Evolutionary conservation across 2,113 vertebrate species (phyloP).

Genomic region (Aegithalos caudatus): DNA sequence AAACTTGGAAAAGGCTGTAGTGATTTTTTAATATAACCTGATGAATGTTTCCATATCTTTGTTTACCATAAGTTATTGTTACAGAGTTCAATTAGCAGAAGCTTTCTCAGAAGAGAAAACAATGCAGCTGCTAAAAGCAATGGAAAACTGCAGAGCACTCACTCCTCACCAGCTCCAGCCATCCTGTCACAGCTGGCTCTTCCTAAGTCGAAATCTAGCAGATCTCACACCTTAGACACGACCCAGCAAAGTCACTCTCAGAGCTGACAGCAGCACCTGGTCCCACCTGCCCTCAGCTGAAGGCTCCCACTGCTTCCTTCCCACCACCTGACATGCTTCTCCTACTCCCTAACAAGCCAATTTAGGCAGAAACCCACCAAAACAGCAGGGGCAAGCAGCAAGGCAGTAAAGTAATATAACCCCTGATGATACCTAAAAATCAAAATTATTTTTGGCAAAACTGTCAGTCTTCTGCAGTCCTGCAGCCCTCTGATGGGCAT

Average conservation of each 20-base stretch:
- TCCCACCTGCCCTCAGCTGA: neutral
- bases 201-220: neutral
- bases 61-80: neutral
- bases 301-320: neutral
- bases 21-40: neutral
- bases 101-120: neutral
- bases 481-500: neutral
- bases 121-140: neutral
- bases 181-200: neutral
- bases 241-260: neutral
- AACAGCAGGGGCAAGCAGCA: neutral
- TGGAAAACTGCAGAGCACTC: neutral
- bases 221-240: neutral
- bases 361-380: neutral
- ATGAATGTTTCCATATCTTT: neutral
- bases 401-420: neutral
- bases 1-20: neutral
- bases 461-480: neutral
- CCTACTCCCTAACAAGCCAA: neutral
- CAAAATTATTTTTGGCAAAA: neutral
- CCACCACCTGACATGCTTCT: neutral
- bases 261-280: neutral
- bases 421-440: accelerated
- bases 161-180: neutral
- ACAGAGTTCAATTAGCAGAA: neutral